Evolutionary conservation across 2,797 vertebrate genomes (phyloP).

Genomic region (Gephyroberyx darwinii): DNA sequence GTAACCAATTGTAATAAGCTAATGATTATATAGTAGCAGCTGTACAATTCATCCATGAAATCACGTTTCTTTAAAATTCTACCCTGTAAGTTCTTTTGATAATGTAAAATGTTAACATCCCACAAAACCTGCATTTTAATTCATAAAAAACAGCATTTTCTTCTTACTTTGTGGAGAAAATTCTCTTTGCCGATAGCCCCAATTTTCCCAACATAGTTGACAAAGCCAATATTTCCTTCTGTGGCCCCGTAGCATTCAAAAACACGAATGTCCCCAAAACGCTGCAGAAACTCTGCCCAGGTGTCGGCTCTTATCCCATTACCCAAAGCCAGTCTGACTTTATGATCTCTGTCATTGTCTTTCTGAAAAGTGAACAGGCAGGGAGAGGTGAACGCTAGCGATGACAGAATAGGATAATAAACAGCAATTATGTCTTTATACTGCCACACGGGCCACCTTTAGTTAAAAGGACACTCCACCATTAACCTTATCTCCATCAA

Average conservation of each 20-base stretch:
- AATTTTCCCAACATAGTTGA: conserved; percentile 86
- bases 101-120: background rate
- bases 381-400: background rate
- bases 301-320: conserved; percentile 85
- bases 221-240: conserved; percentile 86
- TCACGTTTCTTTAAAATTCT: background rate
- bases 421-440: background rate
- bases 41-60: background rate
- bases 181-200: conserved; percentile 85
- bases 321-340: conserved; percentile 84
- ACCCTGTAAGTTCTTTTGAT: background rate
- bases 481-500: too few relatives aligned
- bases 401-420: background rate
- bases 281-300: conserved; percentile 85
- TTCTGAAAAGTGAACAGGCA: conserved; percentile 68
- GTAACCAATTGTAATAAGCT: too few relatives aligned
- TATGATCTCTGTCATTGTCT: conserved; percentile 84
- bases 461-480: too few relatives aligned
- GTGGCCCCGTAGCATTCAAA: conserved; percentile 89
- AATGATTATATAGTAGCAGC: too few relatives aligned
- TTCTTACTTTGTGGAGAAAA: conserved; percentile 81
- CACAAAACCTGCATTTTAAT: background rate
- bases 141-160: background rate
- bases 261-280: conserved; percentile 85
- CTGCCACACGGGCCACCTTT: too few relatives aligned